phyloP scores from a whole-genome alignment of 2,888 invertebrate genomes.

The Brassicogethes aeneus region DNA sequence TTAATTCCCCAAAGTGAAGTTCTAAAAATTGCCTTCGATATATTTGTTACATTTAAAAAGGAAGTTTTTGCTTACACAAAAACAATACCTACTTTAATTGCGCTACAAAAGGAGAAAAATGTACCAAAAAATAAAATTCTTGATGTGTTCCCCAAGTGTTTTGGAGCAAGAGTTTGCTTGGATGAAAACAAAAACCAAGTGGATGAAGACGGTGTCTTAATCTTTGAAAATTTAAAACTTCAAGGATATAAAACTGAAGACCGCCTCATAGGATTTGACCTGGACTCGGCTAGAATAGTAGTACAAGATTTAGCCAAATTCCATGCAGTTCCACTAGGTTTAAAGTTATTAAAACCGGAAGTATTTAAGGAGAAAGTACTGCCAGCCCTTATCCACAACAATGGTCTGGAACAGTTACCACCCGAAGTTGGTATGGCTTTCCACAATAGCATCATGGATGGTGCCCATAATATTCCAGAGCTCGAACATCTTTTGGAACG shows the following conservation, averaged over 20 bases:
- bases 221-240: conserved; percentile 49
- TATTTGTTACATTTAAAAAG: conserved; percentile 48
- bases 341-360: conserved; percentile 42
- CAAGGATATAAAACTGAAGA: conserved; percentile 45
- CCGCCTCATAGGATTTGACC: conserved; percentile 44
- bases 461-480: conserved; percentile 24
- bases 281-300: conserved; percentile 41
- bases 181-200: conserved; percentile 36
- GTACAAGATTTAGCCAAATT: conserved; percentile 46
- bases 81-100: conserved; percentile 42
- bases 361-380: conserved; percentile 38
- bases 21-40: conserved; percentile 46
- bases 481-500: conserved; percentile 25
- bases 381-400: conserved; percentile 35
- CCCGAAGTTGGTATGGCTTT: conserved; percentile 30
- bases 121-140: conserved; percentile 39
- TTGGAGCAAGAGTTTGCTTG: conserved; percentile 45
- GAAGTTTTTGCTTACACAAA: conserved; percentile 48
- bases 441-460: conserved; percentile 29
- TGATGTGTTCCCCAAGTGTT: conserved; percentile 44
- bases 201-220: conserved; percentile 48
- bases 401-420: conserved; percentile 31
- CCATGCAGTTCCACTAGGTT: conserved; percentile 50
- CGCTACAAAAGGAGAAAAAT: conserved; percentile 43
- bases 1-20: conserved; percentile 47